Conservation (phyloP, 2,888 invertebrate genomes). For the Drosophila nigricruria region DNA sequence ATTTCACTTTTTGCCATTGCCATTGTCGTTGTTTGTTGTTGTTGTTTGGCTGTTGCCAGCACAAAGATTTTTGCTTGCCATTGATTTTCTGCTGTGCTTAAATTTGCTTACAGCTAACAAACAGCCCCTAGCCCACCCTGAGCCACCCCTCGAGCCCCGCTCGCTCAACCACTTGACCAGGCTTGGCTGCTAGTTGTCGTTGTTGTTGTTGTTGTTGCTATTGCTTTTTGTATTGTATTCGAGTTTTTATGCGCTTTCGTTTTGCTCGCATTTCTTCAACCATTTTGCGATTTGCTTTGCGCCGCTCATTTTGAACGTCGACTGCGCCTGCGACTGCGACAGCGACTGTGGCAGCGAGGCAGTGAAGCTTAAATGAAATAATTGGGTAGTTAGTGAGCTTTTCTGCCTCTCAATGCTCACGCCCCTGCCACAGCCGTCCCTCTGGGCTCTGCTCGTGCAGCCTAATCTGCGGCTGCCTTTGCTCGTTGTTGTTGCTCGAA, state of each 20-base stretch:
- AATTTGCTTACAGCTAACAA: constrained; percentile 75
- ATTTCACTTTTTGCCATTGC: constrained; percentile 72
- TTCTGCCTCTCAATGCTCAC: constrained; percentile 7
- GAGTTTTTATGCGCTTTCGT: constrained; percentile 45
- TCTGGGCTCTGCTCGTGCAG: constrained; percentile 9
- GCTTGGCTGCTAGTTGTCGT: constrained; percentile 47
- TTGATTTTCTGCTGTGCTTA: constrained; percentile 74
- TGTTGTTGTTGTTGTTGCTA: constrained; percentile 18
- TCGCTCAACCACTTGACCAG: constrained; percentile 61
- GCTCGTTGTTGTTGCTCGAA: constrained; percentile 35
- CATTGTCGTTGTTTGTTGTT: constrained; percentile 35
- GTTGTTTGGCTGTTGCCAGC: constrained; percentile 27
- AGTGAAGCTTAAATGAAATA: constrained; percentile 84
- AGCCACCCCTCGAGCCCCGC: not conserved
- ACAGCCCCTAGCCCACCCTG: constrained; percentile 11
- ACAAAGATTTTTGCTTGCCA: constrained; percentile 63
- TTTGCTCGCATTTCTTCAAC: constrained; percentile 61
- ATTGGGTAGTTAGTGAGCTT: constrained; percentile 82
- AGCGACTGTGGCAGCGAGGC: constrained; percentile 45
- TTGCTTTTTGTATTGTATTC: constrained; percentile 37
- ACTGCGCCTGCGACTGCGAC: constrained; percentile 13
- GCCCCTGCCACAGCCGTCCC: not conserved
- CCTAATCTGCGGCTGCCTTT: constrained; percentile 13
- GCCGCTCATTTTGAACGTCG: constrained; percentile 18
- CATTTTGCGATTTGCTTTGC: constrained; percentile 55